Conservation (phyloP, 2,113 vertebrate species). For the Ctenomys sociabilis region DNA sequence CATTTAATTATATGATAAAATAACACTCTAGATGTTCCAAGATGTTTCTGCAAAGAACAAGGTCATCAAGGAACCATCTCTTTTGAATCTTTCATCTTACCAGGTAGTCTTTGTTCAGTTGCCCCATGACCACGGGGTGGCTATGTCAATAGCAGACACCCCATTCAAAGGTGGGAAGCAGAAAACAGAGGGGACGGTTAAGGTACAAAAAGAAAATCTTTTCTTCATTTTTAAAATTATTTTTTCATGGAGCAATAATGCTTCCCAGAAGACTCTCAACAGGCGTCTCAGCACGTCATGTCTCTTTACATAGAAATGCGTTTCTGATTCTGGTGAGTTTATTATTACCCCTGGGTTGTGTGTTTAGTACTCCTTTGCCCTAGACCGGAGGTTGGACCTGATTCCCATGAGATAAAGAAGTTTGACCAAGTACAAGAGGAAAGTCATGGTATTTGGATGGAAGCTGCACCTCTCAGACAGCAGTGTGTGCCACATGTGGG, state of each 20-base stretch:
- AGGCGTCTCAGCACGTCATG: not conserved
- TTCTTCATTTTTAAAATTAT: not conserved
- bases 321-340: not conserved
- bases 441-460: not conserved
- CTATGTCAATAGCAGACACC: not conserved
- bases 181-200: not conserved
- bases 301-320: not conserved
- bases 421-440: not conserved
- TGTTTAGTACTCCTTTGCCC: not conserved
- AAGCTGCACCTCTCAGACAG: not conserved
- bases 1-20: constrained; percentile 42
- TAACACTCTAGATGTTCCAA: not conserved
- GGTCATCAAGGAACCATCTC: not conserved
- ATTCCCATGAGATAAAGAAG: not conserved
- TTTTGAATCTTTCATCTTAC: not conserved
- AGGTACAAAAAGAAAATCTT: not conserved
- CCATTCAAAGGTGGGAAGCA: not conserved
- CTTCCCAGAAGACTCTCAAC: not conserved
- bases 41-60: not conserved
- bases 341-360: not conserved
- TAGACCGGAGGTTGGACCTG: not conserved
- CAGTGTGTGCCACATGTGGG: not conserved
- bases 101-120: not conserved
- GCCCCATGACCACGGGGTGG: not conserved
- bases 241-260: not conserved